Conservation (phyloP, 2,888 invertebrate genomes). For the Dastarcus helophoroides region DNA sequence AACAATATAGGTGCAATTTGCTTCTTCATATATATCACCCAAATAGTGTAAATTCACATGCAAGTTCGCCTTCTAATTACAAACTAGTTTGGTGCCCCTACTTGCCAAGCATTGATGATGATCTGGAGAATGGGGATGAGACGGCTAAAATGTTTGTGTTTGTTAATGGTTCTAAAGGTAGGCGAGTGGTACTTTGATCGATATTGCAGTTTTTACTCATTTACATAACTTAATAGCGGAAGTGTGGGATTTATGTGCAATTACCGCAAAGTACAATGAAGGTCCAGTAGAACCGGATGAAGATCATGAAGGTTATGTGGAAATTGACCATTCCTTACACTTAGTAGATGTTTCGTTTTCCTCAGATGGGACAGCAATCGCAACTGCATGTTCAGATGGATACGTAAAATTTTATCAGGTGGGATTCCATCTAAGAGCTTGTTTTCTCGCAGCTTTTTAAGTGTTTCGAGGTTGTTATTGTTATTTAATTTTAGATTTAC, state of each 20-base stretch:
- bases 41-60: constrained; percentile 19
- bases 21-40: constrained; percentile 49
- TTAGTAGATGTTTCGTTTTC: constrained; percentile 83
- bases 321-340: constrained; percentile 47
- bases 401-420: constrained; percentile 87
- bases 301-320: constrained; percentile 40
- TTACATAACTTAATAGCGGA: constrained; percentile 33
- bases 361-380: constrained; percentile 89
- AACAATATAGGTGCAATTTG: constrained; percentile 41
- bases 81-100: constrained; percentile 88
- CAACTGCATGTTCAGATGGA: constrained; percentile 81
- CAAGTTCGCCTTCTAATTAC: constrained; percentile 24
- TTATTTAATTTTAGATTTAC: constrained; percentile 68
- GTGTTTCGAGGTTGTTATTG: neutral
- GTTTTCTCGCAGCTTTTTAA: constrained; percentile 1
- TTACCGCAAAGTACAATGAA: constrained; percentile 35
- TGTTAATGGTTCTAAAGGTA: constrained; percentile 60
- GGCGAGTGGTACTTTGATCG: constrained; percentile 1
- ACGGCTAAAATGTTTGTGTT: constrained; percentile 70
- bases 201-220: neutral
- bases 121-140: constrained; percentile 49
- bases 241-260: constrained; percentile 42
- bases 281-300: constrained; percentile 34
- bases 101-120: constrained; percentile 59
- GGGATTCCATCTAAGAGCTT: constrained; percentile 6